Conservation (phyloP, 2,888 invertebrate genomes). For the Nemurella pictetii region DNA sequence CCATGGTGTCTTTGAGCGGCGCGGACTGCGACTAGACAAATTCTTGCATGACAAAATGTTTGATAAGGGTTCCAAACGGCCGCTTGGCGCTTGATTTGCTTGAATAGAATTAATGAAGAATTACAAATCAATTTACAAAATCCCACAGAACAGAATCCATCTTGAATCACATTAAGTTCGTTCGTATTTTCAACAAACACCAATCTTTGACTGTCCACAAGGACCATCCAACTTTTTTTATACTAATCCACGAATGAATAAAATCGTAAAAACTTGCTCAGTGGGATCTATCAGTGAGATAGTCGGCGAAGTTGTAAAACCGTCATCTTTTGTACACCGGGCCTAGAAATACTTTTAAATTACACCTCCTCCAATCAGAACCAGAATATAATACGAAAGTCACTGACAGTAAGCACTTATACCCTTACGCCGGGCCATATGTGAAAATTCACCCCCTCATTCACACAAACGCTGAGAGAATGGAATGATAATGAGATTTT, state of each 20-base stretch:
- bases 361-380: conserved; percentile 11
- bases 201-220: background rate
- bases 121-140: background rate
- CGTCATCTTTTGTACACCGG: background rate
- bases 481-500: conserved; percentile 42
- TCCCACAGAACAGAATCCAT: background rate
- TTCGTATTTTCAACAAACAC: background rate
- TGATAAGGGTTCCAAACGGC: background rate
- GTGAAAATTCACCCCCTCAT: conserved; percentile 9
- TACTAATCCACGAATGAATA: background rate
- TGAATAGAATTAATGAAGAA: background rate
- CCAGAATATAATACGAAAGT: background rate
- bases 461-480: conserved; percentile 32
- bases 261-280: conserved; percentile 7
- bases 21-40: background rate
- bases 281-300: conserved; percentile 19
- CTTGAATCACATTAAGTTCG: background rate
- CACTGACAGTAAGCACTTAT: conserved; percentile 23
- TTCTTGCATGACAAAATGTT: background rate
- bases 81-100: background rate
- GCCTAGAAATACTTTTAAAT: conserved; percentile 12
- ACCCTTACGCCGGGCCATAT: background rate
- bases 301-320: background rate
- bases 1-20: background rate
- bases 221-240: background rate